Percentiles rank a stretch among this genome's conserved stretches.
Evolutionary conservation across 2,113 vertebrate genomes (phyloP).

Genomic region (Zosterops borbonicus): DNA sequence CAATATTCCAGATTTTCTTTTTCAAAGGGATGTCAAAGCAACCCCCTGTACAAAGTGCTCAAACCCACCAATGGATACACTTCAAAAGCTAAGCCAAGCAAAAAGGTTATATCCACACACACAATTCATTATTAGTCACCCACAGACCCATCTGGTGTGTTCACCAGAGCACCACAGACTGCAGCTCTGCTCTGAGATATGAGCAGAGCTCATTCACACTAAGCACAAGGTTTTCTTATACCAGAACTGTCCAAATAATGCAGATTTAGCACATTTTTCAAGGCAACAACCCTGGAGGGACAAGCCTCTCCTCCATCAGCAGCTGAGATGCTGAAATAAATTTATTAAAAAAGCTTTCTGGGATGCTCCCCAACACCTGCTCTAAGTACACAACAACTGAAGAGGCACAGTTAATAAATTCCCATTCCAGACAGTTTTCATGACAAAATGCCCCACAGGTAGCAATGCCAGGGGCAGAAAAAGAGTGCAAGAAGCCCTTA

Average conservation of each 20-base stretch:
- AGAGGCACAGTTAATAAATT: neutral
- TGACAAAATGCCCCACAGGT: neutral
- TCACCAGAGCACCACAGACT: neutral
- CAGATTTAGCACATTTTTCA: too few species aligned
- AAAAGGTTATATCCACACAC: neutral
- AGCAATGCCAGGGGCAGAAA: neutral
- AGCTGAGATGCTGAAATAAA: too few species aligned
- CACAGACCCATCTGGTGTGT: neutral
- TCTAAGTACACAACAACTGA: too few species aligned
- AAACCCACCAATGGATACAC: neutral
- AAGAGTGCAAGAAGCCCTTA: neutral
- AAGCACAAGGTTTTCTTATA: too few species aligned
- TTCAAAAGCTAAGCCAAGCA: neutral
- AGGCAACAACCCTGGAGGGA: too few species aligned
- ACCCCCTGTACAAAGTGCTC: neutral
- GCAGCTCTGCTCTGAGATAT: neutral
- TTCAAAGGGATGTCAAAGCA: neutral
- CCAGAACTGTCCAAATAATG: too few species aligned
- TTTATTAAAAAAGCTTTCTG: too few species aligned
- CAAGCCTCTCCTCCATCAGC: too few species aligned
- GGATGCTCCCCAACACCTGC: too few species aligned
- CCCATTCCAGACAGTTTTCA: neutral
- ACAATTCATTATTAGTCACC: neutral
- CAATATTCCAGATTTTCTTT: neutral
- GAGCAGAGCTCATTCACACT: neutral